Evolutionary conservation across 2,113 vertebrate genomes (phyloP), one percentile per base, ranked within the genome.

Genomic region (Planiliza haematocheilus): DNA sequence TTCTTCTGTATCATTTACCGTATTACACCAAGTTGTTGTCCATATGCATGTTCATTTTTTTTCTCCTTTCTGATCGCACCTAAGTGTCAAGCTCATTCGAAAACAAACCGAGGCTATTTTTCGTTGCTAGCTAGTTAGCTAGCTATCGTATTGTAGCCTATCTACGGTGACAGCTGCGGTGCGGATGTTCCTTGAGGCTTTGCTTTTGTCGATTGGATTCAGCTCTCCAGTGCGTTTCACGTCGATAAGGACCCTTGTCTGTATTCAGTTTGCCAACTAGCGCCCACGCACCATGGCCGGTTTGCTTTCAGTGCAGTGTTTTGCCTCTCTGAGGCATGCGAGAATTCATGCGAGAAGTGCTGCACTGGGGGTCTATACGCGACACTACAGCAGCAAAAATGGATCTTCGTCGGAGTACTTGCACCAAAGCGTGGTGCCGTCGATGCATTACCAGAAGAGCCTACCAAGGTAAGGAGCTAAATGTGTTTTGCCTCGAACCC

Each of bases 371-470:
- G 10, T 61, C 39, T 0, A 51, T 8, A 68, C 10, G 4, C 69
- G 88, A 45, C 34, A n/a, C 56, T 91, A 91, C 88, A 89, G 88
- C 84, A 89, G 70, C 75, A 81, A 71, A 24, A 58, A 78, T 2
- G 58, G 46, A 2, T 14, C 70, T 17, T 73, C 81, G 0, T 11
- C 36, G 1, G 92, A 96, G 68, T 97, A 93, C 72, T 64, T 99
- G 84, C 95, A 97, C 72, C 91, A 69, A 63, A 99, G 97, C 90
- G 69, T 98, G 12, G 97, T 99, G 5, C 97, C 97, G 18, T 96
- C 96, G n/a, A 96, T 99, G 97, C 97, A 99, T 73, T 99, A 95
- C 79, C 97, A 99, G 93, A 95, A 95, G 89, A 99, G 97, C 87
- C 92, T 99, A 59, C 96, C 94, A 61, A 89, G 95, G 95, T 95